Base-by-base conservation (phyloP, 2,797 vertebrate genomes). In the Myotis myotis region DNA sequence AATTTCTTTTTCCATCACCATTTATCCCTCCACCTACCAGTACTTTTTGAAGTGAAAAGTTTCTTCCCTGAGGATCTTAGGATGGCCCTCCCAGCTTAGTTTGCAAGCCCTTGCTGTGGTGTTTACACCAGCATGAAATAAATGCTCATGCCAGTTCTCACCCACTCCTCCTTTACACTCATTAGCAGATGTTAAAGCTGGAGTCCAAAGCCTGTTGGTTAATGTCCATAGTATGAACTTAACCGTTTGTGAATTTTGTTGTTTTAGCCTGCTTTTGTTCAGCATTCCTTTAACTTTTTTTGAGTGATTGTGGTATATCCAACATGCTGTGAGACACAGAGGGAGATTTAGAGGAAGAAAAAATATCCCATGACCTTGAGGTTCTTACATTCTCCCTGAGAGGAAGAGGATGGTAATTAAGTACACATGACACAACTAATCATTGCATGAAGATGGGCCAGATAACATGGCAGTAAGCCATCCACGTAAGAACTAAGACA, bases 221-320 rank as follows among this genome's bases (percentile, higher is more conserved):
- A 55, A 66, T 78, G 23, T 92, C 66, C 64, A n/a, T 82, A 85
- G 41, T 68, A 75, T 92, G 25, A 75, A 62, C 51, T 64, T 88
- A 76, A 75, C 70, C 47, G 49, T 51, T 90, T 64, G 41, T 87
- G 33, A 89, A 41, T 66, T 94, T 22, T 94, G 47, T 38, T 51
- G 4, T 88, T 86, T 91, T 78, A 60, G 13, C 79, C 22, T 82
- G 36, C 57, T 86, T 89, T 95, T 84, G 23, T 88, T 94, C 30
- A 51, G 20, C 72, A 71, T 95, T 92, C 22, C 70, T 55, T 94
- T 78, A 57, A 30, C 30, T 87, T 92, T 91, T 72, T 62, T 87
- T 89, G 71, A 79, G 9, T 82, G n/a, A 88, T 57, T 75, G 16
- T 85, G 87, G 13, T 84, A 68, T 90, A 72, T 72, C 49, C 12